phyloP scores from a whole-genome alignment of 2,888 invertebrate genomes.

The Papilio protenor region DNA sequence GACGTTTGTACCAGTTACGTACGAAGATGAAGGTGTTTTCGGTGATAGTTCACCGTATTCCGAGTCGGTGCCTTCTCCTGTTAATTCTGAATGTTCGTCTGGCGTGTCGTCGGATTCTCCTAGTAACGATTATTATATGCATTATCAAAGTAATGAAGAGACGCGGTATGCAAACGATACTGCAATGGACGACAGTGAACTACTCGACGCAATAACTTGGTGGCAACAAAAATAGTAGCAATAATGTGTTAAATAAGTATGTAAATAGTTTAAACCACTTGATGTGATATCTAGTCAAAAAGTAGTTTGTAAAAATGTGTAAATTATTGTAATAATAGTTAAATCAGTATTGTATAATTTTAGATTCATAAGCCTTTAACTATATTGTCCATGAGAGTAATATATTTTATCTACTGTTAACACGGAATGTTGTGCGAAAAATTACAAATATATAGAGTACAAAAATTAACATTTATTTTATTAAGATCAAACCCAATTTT shows the following conservation, averaged over 20 bases:
- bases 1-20: conserved; percentile 48
- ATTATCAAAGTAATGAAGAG: conserved; percentile 38
- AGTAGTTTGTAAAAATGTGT: neutral
- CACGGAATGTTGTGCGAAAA: neutral
- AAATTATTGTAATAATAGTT: neutral
- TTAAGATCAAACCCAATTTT: neutral
- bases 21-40: conserved; percentile 74
- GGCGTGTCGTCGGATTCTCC: conserved; percentile 77
- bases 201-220: conserved; percentile 92
- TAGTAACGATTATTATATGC: conserved; percentile 55
- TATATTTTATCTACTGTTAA: conserved; percentile 26
- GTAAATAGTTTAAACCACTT: neutral
- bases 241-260: neutral
- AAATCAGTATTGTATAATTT: neutral
- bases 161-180: conserved; percentile 71
- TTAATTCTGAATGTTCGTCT: conserved; percentile 87
- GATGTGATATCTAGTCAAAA: conserved; percentile 38
- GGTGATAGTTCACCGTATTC: conserved; percentile 73
- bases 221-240: conserved; percentile 86
- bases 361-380: neutral
- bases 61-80: conserved; percentile 86
- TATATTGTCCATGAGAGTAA: conserved; percentile 13
- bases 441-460: conserved; percentile 7
- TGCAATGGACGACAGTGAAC: conserved; percentile 92
- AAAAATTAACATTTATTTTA: conserved; percentile 4